These are phyloP conservation scores for Philopedon plagiatum DNA, from an alignment of 2,888 invertebrate genomes.

Conservation along the genomic window DNA sequence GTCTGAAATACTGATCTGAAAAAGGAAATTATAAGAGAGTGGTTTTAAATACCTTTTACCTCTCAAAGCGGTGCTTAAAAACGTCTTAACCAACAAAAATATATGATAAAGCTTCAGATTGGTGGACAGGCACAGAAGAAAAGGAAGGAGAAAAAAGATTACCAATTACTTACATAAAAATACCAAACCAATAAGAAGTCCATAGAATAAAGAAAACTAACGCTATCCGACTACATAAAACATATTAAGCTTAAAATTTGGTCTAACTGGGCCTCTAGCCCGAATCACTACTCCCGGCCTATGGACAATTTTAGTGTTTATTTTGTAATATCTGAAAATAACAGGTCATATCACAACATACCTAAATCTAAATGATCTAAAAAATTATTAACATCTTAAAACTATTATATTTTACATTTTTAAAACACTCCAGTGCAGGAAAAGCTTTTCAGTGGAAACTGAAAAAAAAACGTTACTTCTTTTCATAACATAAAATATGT, in stretches of 20 bases:
- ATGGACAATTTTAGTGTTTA: conserved; percentile 56
- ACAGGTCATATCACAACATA: conserved; percentile 36
- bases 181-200: conserved; percentile 25
- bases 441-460: too few species aligned
- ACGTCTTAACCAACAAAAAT: conserved; percentile 27
- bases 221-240: conserved; percentile 49
- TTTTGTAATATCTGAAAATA: conserved; percentile 56
- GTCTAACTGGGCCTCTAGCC: conserved; percentile 50
- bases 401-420: too few species aligned
- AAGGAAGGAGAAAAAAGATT: neutral
- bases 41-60: conserved; percentile 33
- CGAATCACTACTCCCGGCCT: conserved; percentile 51
- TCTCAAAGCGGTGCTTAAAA: conserved; percentile 39
- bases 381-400: too few species aligned
- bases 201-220: conserved; percentile 36
- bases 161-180: conserved; percentile 44
- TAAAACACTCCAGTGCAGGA: too few species aligned
- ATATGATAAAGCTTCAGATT: conserved; percentile 20
- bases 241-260: conserved; percentile 53
- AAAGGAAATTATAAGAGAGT: conserved; percentile 16
- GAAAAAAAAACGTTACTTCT: too few species aligned
- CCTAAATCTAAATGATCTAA: too few species aligned
- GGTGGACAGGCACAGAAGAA: conserved; percentile 31
- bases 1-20: neutral
- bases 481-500: too few species aligned